phyloP scores from a whole-genome alignment of 2,113 vertebrate genomes.

The Gavia stellata region DNA sequence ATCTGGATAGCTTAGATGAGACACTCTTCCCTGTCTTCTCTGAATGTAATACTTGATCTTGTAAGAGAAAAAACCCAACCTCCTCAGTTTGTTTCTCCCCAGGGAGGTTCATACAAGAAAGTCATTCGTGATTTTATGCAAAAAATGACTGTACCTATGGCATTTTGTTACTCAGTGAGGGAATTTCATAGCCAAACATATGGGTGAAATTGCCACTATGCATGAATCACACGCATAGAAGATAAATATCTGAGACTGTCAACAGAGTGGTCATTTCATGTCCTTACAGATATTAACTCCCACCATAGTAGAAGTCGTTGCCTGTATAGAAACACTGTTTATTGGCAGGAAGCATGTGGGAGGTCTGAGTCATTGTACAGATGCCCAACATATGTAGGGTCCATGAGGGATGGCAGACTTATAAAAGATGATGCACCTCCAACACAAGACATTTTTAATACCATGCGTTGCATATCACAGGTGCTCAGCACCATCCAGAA shows the following conservation, averaged over 20 bases:
- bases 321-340: background rate
- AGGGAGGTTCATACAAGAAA: background rate
- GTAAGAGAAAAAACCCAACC: background rate
- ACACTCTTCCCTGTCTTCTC: background rate
- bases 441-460: background rate
- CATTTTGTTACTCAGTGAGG: background rate
- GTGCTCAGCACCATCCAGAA: background rate
- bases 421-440: background rate
- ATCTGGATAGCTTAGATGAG: background rate
- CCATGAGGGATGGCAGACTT: background rate
- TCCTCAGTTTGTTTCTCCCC: background rate
- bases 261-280: constrained; percentile 36
- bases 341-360: background rate
- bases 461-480: background rate
- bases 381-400: background rate
- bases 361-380: background rate
- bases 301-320: background rate
- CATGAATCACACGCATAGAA: background rate
- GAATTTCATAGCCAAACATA: background rate
- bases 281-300: background rate
- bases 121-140: background rate
- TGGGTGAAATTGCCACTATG: background rate
- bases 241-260: constrained; percentile 17
- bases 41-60: background rate
- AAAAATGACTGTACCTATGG: background rate